Conservation (phyloP, 2,888 invertebrate genomes). For the Ganaspis brasiliensis region DNA sequence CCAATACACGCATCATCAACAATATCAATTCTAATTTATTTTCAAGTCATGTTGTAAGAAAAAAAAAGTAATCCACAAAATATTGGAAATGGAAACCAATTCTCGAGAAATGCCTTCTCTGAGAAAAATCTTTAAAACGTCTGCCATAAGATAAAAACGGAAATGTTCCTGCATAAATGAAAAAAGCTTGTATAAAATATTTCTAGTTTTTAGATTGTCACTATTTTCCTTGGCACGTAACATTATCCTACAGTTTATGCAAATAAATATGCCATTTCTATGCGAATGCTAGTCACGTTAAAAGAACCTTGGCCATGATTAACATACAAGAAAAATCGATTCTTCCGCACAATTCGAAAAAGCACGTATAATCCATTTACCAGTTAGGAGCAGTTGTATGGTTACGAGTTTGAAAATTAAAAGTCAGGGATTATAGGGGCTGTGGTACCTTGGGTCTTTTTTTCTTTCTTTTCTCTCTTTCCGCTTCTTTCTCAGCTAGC, state of each 20-base stretch:
- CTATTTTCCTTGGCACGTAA: conserved; percentile 3
- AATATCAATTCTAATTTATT: neutral
- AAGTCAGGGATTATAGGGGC: conserved; percentile 34
- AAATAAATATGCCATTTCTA: conserved; percentile 18
- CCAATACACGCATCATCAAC: neutral
- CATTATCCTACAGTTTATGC: conserved; percentile 10
- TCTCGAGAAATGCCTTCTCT: neutral
- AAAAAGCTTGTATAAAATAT: neutral
- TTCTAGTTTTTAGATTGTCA: conserved; percentile 11
- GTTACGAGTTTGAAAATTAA: conserved; percentile 28
- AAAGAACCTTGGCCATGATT: conserved; percentile 20
- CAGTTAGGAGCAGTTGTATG: conserved; percentile 7
- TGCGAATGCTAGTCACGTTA: conserved; percentile 8
- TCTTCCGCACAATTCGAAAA: conserved; percentile 17
- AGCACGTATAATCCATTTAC: conserved; percentile 24
- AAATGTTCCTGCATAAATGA: neutral
- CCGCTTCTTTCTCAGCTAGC: neutral
- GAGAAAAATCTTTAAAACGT: neutral
- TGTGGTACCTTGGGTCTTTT: neutral
- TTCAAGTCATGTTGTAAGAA: neutral
- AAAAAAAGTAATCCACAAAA: neutral
- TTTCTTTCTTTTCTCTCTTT: neutral
- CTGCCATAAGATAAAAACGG: neutral
- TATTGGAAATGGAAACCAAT: neutral
- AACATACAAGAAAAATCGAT: conserved; percentile 27